phyloP scores from a whole-genome alignment of 2,888 invertebrate genomes.

The Cheiracanthium punctorium region DNA sequence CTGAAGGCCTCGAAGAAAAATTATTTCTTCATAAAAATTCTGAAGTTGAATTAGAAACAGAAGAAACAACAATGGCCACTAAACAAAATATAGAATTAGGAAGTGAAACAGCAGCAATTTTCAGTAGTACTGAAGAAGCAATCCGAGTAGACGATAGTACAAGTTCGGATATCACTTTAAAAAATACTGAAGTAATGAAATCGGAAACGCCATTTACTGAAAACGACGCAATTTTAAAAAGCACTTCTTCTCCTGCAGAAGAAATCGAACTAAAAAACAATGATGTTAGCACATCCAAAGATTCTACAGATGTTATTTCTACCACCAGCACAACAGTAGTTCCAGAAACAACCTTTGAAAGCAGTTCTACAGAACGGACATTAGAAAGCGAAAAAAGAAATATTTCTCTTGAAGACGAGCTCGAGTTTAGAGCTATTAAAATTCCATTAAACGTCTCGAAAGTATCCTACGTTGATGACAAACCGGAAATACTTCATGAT shows the following conservation, averaged over 20 bases:
- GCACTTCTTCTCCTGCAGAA: not conserved
- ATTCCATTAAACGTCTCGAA: not conserved
- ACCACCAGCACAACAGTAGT: not conserved
- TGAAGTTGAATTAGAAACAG: not conserved
- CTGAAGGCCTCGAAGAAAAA: not conserved
- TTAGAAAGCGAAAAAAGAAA: constrained; percentile 34
- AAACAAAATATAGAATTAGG: not conserved
- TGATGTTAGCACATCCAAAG: not conserved
- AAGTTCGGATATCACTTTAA: not conserved
- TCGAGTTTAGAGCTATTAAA: constrained; percentile 10
- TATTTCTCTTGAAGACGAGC: constrained; percentile 24
- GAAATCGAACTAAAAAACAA: not conserved
- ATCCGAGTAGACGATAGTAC: not conserved
- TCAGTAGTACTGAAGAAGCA: not conserved
- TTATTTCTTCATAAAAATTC: not conserved
- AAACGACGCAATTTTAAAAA: not conserved
- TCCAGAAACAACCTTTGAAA: not conserved
- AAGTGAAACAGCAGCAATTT: not conserved
- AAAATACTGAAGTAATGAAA: not conserved
- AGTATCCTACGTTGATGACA: not conserved
- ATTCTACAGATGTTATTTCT: not conserved
- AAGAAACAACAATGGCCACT: not conserved
- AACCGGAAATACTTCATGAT: not conserved
- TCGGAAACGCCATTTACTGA: not conserved
- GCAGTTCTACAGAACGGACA: not conserved